These are phyloP conservation scores for Drosophila conformis DNA, from an alignment of 2,888 invertebrate species.

Conservation along the genomic window DNA sequence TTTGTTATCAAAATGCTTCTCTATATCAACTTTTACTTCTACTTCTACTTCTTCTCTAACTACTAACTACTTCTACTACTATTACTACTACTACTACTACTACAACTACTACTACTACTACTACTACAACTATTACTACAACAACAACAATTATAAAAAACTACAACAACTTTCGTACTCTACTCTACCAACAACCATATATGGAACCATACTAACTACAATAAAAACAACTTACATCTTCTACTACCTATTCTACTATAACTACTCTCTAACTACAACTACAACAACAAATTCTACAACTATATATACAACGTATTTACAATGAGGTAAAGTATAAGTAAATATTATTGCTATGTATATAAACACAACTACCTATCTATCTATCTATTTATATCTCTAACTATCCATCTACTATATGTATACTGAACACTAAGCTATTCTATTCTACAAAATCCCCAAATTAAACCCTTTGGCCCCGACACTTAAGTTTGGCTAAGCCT, in stretches of 20 bases:
- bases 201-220: slow-evolving; percentile 82
- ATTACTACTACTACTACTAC: slow-evolving; percentile 49
- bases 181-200: slow-evolving; percentile 60
- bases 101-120: slow-evolving; percentile 57
- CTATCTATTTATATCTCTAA: slow-evolving; percentile 5
- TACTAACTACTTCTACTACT: slow-evolving; percentile 70
- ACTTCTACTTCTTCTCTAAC: slow-evolving; percentile 67
- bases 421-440: slow-evolving; percentile 5
- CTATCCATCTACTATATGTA: slow-evolving; percentile 4
- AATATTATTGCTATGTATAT: slow-evolving; percentile 58
- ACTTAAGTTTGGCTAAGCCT: slow-evolving; percentile 46
- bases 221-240: slow-evolving; percentile 81
- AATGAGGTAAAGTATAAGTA: slow-evolving; percentile 84
- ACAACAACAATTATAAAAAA: slow-evolving; percentile 47
- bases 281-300: slow-evolving; percentile 66
- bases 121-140: slow-evolving; percentile 51
- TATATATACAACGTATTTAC: slow-evolving; percentile 81
- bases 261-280: slow-evolving; percentile 77
- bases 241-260: slow-evolving; percentile 78
- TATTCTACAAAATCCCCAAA: background rate
- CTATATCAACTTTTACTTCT: slow-evolving; percentile 69
- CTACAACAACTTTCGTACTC: slow-evolving; percentile 59
- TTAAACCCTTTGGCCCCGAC: slow-evolving; percentile 21
- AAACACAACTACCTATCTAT: slow-evolving; percentile 25
- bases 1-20: slow-evolving; percentile 71